A percentile compares a stretch with the other conserved stretches of the same genome.
These are phyloP conservation scores for Tricholauxania praeusta DNA, from an alignment of 2,888 invertebrate species.

Conservation along the genomic window DNA sequence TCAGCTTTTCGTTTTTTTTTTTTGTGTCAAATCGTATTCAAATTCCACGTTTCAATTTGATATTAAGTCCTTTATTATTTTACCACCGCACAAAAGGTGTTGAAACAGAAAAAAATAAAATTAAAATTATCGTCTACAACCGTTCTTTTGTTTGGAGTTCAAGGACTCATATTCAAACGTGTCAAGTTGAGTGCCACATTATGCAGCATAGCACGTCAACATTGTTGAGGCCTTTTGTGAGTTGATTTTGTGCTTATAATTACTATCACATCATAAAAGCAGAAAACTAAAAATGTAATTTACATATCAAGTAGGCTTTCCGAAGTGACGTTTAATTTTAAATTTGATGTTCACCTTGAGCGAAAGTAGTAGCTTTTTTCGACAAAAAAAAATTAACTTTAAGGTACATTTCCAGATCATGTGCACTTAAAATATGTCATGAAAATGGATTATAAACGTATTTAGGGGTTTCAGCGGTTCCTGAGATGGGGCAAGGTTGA, in stretches of 20 bases:
- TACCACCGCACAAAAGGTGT: constrained; percentile 1
- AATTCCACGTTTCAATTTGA: not conserved
- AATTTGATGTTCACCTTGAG: not conserved
- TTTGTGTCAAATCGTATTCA: not conserved
- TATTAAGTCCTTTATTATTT: not conserved
- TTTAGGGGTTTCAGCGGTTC: too few species aligned
- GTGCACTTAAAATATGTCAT: too few species aligned
- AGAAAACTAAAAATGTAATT: constrained; percentile 1
- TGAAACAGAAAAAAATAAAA: constrained; percentile 5
- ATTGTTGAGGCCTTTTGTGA: too few species aligned
- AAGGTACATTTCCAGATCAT: too few species aligned
- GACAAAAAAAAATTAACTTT: not conserved
- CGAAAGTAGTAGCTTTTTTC: not conserved
- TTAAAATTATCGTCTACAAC: not conserved
- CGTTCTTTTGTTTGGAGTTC: not conserved
- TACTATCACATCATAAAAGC: not conserved
- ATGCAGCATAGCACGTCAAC: not conserved
- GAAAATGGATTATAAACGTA: too few species aligned
- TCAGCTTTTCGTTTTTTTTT: not conserved
- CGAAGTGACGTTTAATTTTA: constrained; percentile 7
- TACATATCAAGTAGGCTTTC: constrained; percentile 9
- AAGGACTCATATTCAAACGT: not conserved
- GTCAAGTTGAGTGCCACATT: not conserved
- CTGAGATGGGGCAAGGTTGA: too few species aligned
- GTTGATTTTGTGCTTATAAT: constrained; percentile 1